Base-by-base conservation (phyloP, 2,113 vertebrate genomes). In the Cyprinodon variegatus region DNA sequence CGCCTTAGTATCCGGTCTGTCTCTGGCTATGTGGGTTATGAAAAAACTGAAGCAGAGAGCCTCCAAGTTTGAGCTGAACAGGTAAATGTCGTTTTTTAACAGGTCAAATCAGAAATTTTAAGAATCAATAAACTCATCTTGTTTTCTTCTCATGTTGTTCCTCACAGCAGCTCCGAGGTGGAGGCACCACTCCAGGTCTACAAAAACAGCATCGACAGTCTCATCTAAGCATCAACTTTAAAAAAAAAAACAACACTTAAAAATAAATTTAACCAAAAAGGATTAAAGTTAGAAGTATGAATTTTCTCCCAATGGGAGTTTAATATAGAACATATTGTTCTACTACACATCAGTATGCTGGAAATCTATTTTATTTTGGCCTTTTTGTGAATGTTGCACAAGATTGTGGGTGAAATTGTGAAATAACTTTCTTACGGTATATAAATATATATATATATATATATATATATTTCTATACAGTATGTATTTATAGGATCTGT, bases 141-240 rank as follows among this genome's bases (percentile, higher is more conserved):
- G 43, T 70, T 68, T 67, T 57, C 59, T 15, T 82, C 72, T 45
- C 78, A 0, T 64, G 4, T 83, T 62, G 45, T 68, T 37, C 11
- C 46, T 86, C 68, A 22, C 79, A 95, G 92, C 74, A 89, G 71
- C 77, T 89, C 90, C 0, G 88, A 94, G 39, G 85, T 86, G 0
- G 89, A 92, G 0, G 41, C 39, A 9, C 88, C 90, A 0, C 84
- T 77, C n/a, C 89, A 93, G 59, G 36, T 74, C 62, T 94, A 94
- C 90, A 94, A 80, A 81, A 94, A 77, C 86, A 93, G 93, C 76
- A 72, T 61, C 3, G 93, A 93, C 78, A 94, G 92, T 78, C 91
- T 94, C 65, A 73, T 95, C 20, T 94, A 93, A 72, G 50, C 15
- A 29, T 29, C 29, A 29, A 29, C 6, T 29, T n/a, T n/a, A 10